Evolutionary conservation across 2,888 invertebrate genomes (phyloP).

Genomic region (Abrostola tripartita): DNA sequence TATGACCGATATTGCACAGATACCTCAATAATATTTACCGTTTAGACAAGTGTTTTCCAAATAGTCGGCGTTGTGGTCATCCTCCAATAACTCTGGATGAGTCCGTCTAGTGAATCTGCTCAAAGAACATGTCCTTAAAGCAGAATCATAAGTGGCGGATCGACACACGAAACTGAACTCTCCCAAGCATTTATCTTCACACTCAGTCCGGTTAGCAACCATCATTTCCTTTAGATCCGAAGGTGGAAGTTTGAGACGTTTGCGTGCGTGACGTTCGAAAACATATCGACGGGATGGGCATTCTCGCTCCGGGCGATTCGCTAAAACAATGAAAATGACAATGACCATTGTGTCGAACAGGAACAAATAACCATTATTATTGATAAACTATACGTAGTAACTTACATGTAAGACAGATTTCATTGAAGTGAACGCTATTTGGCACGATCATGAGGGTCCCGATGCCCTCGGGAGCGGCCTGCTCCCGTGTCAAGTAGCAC

Average conservation of each 20-base stretch:
- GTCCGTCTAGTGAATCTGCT: conserved; percentile 95
- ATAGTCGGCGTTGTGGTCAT: conserved; percentile 96
- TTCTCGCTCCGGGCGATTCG: conserved; percentile 95
- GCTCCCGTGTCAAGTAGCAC: conserved; percentile 95
- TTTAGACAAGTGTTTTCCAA: conserved; percentile 97
- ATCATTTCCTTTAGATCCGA: conserved; percentile 95
- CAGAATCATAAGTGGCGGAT: conserved; percentile 94
- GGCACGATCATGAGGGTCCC: conserved; percentile 96
- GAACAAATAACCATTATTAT: conserved; percentile 23
- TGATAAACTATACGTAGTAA: conserved; percentile 53
- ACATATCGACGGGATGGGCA: conserved; percentile 96
- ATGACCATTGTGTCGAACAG: conserved; percentile 25
- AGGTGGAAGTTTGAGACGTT: conserved; percentile 93
- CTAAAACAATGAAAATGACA: conserved; percentile 64
- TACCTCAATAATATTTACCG: conserved; percentile 83
- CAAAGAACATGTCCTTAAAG: conserved; percentile 93
- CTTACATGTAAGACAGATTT: conserved; percentile 96
- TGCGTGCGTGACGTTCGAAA: conserved; percentile 95
- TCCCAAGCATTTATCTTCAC: conserved; percentile 96
- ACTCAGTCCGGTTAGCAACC: conserved; percentile 95
- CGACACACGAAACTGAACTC: conserved; percentile 96
- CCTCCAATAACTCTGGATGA: conserved; percentile 94
- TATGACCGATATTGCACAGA: background rate
- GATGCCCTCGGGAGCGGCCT: conserved; percentile 95
- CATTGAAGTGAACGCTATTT: conserved; percentile 96